These are phyloP conservation scores for Pseudachorutes palmiensis DNA, from an alignment of 1,140 invertebrate species.

Conservation along the genomic window DNA sequence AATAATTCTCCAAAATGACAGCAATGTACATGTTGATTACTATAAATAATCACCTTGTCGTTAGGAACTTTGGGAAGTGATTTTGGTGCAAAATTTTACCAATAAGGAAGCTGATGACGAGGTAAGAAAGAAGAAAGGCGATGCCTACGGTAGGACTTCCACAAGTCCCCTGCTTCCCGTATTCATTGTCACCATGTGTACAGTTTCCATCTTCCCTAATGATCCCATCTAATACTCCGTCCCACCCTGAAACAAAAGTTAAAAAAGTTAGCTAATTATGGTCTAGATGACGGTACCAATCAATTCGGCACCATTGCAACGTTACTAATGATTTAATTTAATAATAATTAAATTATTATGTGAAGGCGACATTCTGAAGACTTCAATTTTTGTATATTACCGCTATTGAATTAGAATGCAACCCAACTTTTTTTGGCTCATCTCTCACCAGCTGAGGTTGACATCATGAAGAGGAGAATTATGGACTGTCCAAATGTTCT, in stretches of 20 bases:
- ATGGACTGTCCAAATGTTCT: conserved; percentile 97
- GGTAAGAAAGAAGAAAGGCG: conserved; percentile 85
- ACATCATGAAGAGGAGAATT: conserved; percentile 85
- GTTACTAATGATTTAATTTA: no score
- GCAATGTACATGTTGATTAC: conserved; percentile 99
- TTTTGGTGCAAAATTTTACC: conserved; percentile 41
- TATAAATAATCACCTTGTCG: neutral
- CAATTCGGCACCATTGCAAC: no score
- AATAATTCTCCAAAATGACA: conserved; percentile 97
- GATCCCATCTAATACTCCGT: conserved; percentile 86
- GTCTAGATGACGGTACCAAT: no score
- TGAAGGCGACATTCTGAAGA: neutral
- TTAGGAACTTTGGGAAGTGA: neutral
- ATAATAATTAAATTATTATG: neutral
- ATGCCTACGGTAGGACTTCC: conserved; percentile 87
- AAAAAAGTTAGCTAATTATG: neutral
- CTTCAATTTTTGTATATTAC: neutral
- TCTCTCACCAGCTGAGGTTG: conserved; percentile 33
- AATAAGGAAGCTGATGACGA: conserved; percentile 96
- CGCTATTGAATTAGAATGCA: no score
- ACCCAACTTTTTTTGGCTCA: neutral
- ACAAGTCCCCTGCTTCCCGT: conserved; percentile 80
- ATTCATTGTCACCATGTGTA: conserved; percentile 72
- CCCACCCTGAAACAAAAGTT: conserved; percentile 70
- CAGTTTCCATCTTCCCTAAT: conserved; percentile 87